Conservation (phyloP, 2,888 invertebrate species). For the Myopa testacea region DNA sequence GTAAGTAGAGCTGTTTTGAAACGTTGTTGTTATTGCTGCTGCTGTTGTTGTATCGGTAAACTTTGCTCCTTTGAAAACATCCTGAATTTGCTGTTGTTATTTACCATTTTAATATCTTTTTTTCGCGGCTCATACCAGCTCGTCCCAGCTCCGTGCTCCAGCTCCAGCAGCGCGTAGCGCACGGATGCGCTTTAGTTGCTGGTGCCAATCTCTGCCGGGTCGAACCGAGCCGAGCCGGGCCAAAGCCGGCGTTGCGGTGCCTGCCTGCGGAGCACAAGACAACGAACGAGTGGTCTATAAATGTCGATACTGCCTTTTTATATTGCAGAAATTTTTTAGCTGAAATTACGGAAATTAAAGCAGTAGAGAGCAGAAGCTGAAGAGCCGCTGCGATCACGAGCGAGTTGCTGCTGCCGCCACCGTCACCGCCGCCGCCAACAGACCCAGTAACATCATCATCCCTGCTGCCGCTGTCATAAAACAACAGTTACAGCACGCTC, state of each 20-base stretch:
- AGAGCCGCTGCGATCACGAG: conserved; percentile 40
- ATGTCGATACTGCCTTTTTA: conserved; percentile 68
- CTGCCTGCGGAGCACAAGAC: conserved; percentile 9
- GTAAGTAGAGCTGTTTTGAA: conserved; percentile 55
- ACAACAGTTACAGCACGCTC: conserved; percentile 51
- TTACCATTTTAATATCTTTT: conserved; percentile 47
- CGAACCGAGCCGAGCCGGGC: background rate
- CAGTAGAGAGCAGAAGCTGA: conserved; percentile 55
- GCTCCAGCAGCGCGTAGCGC: conserved; percentile 25
- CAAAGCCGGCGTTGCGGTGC: background rate
- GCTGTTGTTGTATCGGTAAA: conserved; percentile 36
- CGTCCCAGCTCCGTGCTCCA: conserved; percentile 16
- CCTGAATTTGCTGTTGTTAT: conserved; percentile 43
- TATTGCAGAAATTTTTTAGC: conserved; percentile 68
- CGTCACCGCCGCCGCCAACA: background rate
- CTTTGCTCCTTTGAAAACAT: conserved; percentile 37
- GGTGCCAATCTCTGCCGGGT: background rate
- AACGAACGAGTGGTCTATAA: conserved; percentile 60
- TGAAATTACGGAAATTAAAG: conserved; percentile 69
- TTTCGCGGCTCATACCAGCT: conserved; percentile 34
- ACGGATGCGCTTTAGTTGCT: conserved; percentile 37
- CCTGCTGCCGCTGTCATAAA: conserved; percentile 47
- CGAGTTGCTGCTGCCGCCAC: conserved; percentile 25
- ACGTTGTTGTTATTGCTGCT: conserved; percentile 35
- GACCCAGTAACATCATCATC: background rate